A percentile compares a stretch with the other conserved stretches of the same genome.
These are phyloP conservation scores for Ophioderma brevispina DNA, from an alignment of 35 echinoderm and acorn worm species.

Conservation along the genomic window DNA sequence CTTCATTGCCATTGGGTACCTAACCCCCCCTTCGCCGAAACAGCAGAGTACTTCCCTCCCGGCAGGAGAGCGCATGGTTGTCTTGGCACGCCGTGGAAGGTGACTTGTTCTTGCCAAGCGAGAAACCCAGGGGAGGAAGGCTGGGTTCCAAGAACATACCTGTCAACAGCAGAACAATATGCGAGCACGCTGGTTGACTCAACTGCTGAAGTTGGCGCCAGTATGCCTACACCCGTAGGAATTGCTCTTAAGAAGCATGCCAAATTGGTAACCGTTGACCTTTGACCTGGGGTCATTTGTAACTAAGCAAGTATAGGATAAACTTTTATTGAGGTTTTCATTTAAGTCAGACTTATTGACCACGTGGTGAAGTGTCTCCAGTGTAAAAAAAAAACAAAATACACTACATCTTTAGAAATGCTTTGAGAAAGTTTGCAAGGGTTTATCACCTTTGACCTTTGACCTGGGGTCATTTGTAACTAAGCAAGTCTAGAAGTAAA, in stretches of 20 bases:
- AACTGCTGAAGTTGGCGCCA: conserved; percentile 66
- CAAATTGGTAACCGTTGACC: neutral
- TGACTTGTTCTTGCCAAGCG: conserved; percentile 86
- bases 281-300: too few relatives aligned
- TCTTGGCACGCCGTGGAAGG: conserved; percentile 65
- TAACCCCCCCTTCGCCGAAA: conserved; percentile 95
- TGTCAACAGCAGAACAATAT: conserved; percentile 83
- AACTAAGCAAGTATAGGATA: too few relatives aligned
- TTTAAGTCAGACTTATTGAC: too few relatives aligned
- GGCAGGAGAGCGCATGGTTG: conserved; percentile 81
- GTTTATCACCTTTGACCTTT: too few relatives aligned
- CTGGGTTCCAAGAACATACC: conserved; percentile 93
- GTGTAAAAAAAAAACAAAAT: too few relatives aligned
- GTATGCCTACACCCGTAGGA: conserved; percentile 47
- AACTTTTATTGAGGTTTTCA: too few relatives aligned
- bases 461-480: too few relatives aligned
- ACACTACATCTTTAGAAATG: too few relatives aligned
- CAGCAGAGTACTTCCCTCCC: conserved; percentile 92
- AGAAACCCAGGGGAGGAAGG: conserved; percentile 85
- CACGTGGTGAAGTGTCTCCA: too few relatives aligned
- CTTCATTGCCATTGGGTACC: conserved; percentile 86
- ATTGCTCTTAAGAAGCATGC: too few relatives aligned
- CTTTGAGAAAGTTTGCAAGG: too few relatives aligned
- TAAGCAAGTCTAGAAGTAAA: too few relatives aligned
- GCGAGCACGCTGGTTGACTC: conserved; percentile 74